Conservation (phyloP, 2,113 vertebrate species). For the Rhagologus leucostigma region DNA sequence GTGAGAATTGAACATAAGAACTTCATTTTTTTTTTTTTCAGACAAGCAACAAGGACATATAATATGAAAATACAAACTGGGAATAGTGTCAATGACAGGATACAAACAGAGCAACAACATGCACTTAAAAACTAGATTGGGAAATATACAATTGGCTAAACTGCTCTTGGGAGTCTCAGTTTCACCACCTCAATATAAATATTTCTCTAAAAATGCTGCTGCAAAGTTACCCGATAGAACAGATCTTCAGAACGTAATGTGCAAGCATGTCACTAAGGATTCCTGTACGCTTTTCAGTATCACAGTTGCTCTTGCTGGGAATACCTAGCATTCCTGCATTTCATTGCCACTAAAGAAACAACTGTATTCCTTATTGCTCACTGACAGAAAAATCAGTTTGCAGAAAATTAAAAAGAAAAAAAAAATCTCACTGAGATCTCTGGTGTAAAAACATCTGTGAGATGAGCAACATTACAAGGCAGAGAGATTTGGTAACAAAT, state of each 20-base stretch:
- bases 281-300: not conserved
- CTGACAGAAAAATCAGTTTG: not conserved
- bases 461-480: not conserved
- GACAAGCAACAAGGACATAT: not conserved
- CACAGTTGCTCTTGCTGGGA: not conserved
- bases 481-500: not conserved
- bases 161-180: not conserved
- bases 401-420: not conserved
- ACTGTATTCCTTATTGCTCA: not conserved
- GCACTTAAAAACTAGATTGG: not conserved
- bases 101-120: not conserved
- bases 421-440: not conserved
- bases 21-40: not conserved
- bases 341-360: not conserved
- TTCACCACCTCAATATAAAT: not conserved
- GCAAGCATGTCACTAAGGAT: not conserved
- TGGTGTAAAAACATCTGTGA: not conserved
- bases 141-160: not conserved
- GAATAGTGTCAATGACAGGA: not conserved
- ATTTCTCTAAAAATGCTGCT: not conserved
- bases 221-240: not conserved
- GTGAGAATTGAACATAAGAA: not conserved
- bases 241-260: not conserved
- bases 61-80: not conserved
- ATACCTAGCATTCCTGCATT: not conserved